Percentiles rank a stretch among this genome's conserved stretches.
These are phyloP conservation scores for Scytalopus superciliaris DNA, from an alignment of 2,113 vertebrate genomes.

Conservation along the genomic window DNA sequence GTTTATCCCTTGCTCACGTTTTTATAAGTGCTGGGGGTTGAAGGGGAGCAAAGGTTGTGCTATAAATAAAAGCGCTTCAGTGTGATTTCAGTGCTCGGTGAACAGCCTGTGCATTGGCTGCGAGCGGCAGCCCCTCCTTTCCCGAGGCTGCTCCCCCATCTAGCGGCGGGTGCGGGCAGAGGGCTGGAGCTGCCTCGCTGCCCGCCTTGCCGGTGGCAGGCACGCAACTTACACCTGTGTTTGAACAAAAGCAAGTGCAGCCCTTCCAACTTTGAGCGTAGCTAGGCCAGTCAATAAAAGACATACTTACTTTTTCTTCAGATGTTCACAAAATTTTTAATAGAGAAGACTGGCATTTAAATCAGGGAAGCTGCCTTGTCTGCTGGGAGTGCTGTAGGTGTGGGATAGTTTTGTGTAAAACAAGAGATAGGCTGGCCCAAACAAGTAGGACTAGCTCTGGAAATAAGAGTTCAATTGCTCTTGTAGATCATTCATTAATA, in stretches of 20 bases:
- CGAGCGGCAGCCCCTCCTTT: background rate
- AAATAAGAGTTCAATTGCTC: background rate
- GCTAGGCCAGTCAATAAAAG: background rate
- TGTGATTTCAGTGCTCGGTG: background rate
- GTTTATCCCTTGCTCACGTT: background rate
- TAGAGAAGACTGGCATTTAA: background rate
- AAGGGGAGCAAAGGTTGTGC: background rate
- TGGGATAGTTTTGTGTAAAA: background rate
- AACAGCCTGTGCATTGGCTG: accelerated
- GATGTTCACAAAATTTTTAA: background rate
- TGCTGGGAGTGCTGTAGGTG: background rate
- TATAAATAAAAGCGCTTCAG: background rate
- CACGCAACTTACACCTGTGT: accelerated
- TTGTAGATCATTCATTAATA: background rate
- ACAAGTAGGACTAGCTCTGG: background rate
- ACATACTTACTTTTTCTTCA: background rate
- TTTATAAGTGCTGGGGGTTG: background rate
- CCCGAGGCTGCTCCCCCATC: conserved; percentile 15
- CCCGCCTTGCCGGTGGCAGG: accelerated
- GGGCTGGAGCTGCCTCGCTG: accelerated
- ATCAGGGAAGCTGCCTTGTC: background rate
- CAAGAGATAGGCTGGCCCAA: background rate
- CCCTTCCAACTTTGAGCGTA: background rate
- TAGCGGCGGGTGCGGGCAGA: background rate
- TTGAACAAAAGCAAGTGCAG: background rate